These are phyloP conservation scores for Gavia stellata DNA, from an alignment of 2,113 vertebrate species.

Conservation along the genomic window DNA sequence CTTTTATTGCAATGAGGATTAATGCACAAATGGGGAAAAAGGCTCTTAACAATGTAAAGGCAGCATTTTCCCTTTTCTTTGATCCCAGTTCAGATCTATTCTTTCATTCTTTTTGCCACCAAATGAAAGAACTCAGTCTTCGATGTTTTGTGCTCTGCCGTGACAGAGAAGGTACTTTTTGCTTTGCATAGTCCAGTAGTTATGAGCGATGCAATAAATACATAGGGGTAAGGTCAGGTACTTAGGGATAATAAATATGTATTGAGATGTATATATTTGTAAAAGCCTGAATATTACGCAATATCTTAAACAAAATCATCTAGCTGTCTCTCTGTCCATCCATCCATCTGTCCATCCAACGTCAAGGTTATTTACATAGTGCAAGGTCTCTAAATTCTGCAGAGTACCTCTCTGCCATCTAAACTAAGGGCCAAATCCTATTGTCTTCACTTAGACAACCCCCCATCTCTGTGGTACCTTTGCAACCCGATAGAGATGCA, in stretches of 20 bases:
- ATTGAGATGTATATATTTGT: neutral
- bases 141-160: neutral
- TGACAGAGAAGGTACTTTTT: neutral
- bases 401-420: neutral
- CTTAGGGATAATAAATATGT: neutral
- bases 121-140: neutral
- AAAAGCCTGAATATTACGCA: neutral
- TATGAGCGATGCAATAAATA: neutral
- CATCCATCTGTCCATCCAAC: neutral
- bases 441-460: neutral
- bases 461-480: neutral
- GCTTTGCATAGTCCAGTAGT: neutral
- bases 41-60: neutral
- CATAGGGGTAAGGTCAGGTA: neutral
- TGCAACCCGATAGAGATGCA: neutral
- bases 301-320: neutral
- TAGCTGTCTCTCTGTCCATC: neutral
- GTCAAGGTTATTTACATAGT: neutral
- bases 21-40: neutral
- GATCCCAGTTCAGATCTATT: neutral
- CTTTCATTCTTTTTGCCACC: neutral
- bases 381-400: neutral
- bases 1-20: neutral
- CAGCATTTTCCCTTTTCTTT: conserved; percentile 2
- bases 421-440: neutral